Percentiles rank a stretch among this genome's conserved stretches.
These are phyloP conservation scores for Ardeotis arabs DNA, from an alignment of 2,113 vertebrate species.

Conservation along the genomic window DNA sequence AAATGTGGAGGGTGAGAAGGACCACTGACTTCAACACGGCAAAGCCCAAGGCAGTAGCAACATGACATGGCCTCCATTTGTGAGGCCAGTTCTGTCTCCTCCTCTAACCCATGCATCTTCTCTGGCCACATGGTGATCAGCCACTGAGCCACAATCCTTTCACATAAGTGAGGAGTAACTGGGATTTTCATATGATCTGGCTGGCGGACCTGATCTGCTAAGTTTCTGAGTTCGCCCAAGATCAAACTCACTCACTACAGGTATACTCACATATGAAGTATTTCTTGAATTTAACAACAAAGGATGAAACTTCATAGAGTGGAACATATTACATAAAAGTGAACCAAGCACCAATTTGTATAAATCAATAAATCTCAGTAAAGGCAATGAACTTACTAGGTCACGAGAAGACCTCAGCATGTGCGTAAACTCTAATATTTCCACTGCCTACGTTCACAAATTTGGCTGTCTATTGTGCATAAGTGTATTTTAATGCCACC, in stretches of 20 bases:
- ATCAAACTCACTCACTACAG: background rate
- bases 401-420: background rate
- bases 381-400: background rate
- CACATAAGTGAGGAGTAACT: background rate
- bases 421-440: background rate
- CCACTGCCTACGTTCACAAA: background rate
- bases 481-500: accelerated
- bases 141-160: background rate
- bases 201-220: background rate
- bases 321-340: background rate
- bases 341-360: background rate
- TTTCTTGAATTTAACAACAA: background rate
- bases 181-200: background rate
- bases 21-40: background rate
- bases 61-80: accelerated
- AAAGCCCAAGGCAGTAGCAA: background rate
- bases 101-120: background rate
- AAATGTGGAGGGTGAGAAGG: background rate
- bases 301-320: background rate
- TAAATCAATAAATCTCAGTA: background rate
- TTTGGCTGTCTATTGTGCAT: accelerated
- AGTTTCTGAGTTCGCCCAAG: background rate
- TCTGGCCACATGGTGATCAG: background rate
- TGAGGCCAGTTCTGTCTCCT: background rate
- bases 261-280: background rate